These are phyloP conservation scores for Setipinna tenuifilis DNA, from an alignment of 2,797 vertebrate genomes.

Conservation along the genomic window DNA sequence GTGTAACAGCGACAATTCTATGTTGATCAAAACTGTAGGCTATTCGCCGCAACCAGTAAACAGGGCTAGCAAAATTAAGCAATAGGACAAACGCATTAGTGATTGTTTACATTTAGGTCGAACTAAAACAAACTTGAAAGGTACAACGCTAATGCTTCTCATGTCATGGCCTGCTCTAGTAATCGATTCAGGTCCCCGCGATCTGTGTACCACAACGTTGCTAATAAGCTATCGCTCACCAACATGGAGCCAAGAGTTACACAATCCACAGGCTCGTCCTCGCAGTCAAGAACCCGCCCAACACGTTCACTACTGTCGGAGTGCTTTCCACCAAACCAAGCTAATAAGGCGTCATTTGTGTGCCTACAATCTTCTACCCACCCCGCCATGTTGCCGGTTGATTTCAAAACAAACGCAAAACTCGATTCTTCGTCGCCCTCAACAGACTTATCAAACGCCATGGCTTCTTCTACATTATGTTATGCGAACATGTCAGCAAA, in stretches of 20 bases:
- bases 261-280: slow-evolving; percentile 19
- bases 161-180: no score
- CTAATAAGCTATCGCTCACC: slow-evolving; percentile 9
- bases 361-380: not conserved
- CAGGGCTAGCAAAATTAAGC: not conserved
- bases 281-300: slow-evolving; percentile 19
- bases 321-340: not conserved
- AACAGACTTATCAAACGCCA: not conserved
- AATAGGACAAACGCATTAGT: not conserved
- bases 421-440: not conserved
- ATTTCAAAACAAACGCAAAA: not conserved
- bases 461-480: not conserved
- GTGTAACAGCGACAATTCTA: not conserved
- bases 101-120: no score
- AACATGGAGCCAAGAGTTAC: slow-evolving; percentile 15
- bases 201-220: not conserved
- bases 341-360: slow-evolving; percentile 18
- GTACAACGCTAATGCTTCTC: no score
- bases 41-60: not conserved
- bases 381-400: slow-evolving; percentile 4
- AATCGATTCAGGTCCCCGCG: not conserved
- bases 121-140: no score
- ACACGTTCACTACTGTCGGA: not conserved
- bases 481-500: not conserved
- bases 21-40: not conserved